Conservation (phyloP, 1,140 invertebrate species). For the Ptiloglossa arizonensis region DNA sequence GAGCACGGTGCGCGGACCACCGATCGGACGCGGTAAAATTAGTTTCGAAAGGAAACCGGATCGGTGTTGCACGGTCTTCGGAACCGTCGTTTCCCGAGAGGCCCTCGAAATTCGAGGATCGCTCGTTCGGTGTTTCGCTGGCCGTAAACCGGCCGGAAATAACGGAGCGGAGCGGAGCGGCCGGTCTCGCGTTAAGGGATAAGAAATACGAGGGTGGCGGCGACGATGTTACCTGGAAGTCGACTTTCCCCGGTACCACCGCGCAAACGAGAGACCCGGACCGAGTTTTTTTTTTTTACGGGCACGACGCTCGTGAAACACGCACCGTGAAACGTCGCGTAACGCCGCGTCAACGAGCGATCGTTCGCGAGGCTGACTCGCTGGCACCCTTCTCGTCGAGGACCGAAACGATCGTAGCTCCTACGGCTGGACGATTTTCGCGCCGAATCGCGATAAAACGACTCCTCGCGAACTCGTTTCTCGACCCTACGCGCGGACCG, state of each 20-base stretch:
- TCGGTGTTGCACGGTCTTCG: too few species aligned
- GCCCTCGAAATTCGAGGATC: slow-evolving; percentile 18
- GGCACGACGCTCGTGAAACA: slow-evolving; percentile 37
- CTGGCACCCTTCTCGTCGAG: slow-evolving; percentile 7
- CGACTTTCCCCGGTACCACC: too few species aligned
- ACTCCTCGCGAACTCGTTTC: background rate
- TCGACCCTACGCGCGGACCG: too few species aligned
- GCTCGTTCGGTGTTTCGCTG: background rate
- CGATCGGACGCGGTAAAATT: too few species aligned
- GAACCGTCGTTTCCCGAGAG: too few species aligned
- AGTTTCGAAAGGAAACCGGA: too few species aligned
- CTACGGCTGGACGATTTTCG: background rate
- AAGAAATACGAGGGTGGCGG: background rate
- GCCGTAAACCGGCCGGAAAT: slow-evolving; percentile 24
- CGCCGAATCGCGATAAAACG: slow-evolving; percentile 1
- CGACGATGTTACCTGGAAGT: slow-evolving; percentile 5
- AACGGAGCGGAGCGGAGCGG: background rate
- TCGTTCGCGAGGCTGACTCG: too few species aligned
- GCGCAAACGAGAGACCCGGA: background rate
- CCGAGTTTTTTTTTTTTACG: slow-evolving; percentile 33
- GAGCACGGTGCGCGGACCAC: too few species aligned
- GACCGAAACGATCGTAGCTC: slow-evolving; percentile 3
- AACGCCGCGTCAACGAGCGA: background rate
- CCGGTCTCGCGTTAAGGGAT: background rate
- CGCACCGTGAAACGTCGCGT: background rate